Conservation (phyloP, 2,113 vertebrate genomes). For the Alces alces region DNA sequence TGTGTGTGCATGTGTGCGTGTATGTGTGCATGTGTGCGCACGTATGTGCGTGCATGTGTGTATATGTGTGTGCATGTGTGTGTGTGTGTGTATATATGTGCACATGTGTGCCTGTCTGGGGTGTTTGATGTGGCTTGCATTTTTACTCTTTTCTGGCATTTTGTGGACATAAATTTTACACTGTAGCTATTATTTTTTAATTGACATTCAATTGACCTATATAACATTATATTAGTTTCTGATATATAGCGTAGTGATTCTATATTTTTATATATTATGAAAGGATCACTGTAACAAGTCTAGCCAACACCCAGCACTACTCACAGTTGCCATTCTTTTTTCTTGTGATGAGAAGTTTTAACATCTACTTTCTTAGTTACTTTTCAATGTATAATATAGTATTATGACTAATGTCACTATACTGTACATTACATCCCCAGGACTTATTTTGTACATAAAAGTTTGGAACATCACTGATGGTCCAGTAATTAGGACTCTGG, state of each 20-base stretch:
- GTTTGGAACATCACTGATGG: background rate
- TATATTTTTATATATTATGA: background rate
- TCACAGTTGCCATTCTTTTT: background rate
- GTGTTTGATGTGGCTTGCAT: background rate
- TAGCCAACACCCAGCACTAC: background rate
- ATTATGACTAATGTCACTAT: background rate
- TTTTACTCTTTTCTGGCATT: background rate
- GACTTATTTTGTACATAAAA: background rate
- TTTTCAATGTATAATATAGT: background rate
- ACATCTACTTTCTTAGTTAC: background rate
- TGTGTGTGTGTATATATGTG: too few relatives aligned
- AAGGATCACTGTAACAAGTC: background rate
- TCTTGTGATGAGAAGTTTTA: background rate
- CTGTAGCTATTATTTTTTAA: background rate
- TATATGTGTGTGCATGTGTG: background rate
- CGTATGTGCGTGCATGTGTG: fast-evolving
- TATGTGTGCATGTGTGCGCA: fast-evolving
- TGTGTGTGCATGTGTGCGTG: too few relatives aligned
- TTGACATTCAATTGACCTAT: background rate
- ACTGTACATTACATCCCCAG: background rate
- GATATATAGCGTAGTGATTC: background rate
- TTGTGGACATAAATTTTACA: background rate
- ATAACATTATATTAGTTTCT: background rate
- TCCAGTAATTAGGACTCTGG: background rate
- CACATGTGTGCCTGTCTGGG: background rate